These are phyloP conservation scores for Ochlodes sylvanus DNA, from an alignment of 2,888 invertebrate species.

Conservation along the genomic window DNA sequence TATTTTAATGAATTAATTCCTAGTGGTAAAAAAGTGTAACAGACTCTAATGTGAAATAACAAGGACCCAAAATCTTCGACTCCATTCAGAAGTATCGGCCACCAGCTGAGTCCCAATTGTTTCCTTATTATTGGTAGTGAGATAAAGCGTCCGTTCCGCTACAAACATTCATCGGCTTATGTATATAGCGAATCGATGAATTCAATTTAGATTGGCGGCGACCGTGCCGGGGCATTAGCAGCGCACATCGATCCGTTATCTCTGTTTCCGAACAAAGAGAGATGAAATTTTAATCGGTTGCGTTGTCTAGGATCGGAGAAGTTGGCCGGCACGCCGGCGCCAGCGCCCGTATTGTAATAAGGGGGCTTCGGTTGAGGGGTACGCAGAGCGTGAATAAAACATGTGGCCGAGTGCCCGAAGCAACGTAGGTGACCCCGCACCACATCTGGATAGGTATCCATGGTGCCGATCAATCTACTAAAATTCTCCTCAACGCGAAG, in stretches of 20 bases:
- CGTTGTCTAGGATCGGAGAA: conserved; percentile 71
- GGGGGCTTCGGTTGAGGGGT: conserved; percentile 46
- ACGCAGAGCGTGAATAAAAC: conserved; percentile 50
- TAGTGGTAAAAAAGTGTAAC: not conserved
- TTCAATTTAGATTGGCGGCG: conserved; percentile 67
- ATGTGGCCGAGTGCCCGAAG: conserved; percentile 43
- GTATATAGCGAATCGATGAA: conserved; percentile 57
- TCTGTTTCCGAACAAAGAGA: conserved; percentile 74
- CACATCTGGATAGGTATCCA: conserved; percentile 12
- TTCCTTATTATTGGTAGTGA: conserved; percentile 33
- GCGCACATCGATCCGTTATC: conserved; percentile 74
- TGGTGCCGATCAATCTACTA: conserved; percentile 31
- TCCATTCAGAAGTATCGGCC: conserved; percentile 4
- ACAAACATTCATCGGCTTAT: conserved; percentile 44
- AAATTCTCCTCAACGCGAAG: conserved; percentile 8
- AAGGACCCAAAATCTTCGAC: not conserved
- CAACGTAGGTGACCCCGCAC: conserved; percentile 48
- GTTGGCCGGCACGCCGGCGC: conserved; percentile 65
- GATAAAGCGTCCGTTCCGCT: conserved; percentile 35
- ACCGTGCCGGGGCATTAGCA: conserved; percentile 65
- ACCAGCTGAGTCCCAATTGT: conserved; percentile 22
- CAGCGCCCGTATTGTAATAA: conserved; percentile 68
- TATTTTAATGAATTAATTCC: not conserved
- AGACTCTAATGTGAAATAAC: not conserved
- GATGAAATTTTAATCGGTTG: conserved; percentile 83